Conservation (phyloP, 2,797 vertebrate species). For the Carapus acus region DNA sequence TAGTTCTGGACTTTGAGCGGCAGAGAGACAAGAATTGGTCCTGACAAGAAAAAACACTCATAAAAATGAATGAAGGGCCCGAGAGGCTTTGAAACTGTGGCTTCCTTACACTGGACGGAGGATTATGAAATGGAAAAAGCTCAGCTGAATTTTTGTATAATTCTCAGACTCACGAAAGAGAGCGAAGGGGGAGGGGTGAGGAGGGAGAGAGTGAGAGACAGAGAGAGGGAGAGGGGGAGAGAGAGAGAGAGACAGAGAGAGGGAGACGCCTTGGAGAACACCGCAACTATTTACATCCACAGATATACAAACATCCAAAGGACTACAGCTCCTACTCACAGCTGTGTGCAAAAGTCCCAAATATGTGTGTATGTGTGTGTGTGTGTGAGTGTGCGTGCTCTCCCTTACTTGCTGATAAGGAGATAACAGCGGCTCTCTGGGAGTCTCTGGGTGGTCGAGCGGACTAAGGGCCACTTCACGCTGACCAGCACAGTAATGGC, state of each 20-base stretch:
- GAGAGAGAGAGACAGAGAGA: too few species aligned
- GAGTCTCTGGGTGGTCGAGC: conserved; percentile 50
- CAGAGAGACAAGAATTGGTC: conserved; percentile 62
- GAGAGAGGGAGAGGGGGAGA: too few species aligned
- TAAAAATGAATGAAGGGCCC: conserved; percentile 63
- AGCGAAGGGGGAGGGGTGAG: too few species aligned
- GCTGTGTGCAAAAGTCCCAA: conserved; percentile 39
- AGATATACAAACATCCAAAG: conserved; percentile 32
- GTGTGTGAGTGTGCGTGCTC: conserved; percentile 32
- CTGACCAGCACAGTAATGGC: conserved; percentile 62
- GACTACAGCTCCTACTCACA: conserved; percentile 53
- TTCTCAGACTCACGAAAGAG: conserved; percentile 17
- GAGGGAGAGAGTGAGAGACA: too few species aligned
- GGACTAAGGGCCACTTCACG: conserved; percentile 57
- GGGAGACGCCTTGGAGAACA: conserved; percentile 17
- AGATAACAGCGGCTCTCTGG: conserved; percentile 60
- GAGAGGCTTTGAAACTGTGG: conserved; percentile 49
- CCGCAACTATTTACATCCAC: conserved; percentile 24
- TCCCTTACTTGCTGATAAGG: conserved; percentile 46
- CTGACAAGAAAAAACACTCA: conserved; percentile 71
- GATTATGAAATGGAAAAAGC: conserved; percentile 51
- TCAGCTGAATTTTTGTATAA: conserved; percentile 31
- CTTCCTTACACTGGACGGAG: conserved; percentile 45
- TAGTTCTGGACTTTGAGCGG: conserved; percentile 52
- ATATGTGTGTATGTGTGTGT: too few species aligned